Evolutionary conservation across 2,113 vertebrate species (phyloP).

Genomic region (Chroicocephalus ridibundus): DNA sequence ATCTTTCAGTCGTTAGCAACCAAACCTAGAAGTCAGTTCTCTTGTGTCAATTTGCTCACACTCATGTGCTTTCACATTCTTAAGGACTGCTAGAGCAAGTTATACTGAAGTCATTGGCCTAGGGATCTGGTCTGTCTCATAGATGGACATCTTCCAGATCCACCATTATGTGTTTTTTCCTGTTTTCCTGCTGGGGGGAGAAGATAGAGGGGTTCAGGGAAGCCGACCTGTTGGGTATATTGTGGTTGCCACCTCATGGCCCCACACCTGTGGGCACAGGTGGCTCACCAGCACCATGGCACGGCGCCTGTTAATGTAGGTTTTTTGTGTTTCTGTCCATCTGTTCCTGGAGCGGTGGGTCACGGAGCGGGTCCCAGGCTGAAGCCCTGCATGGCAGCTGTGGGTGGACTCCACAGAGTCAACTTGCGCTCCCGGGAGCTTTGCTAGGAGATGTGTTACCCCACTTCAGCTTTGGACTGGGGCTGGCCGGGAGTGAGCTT

Average conservation of each 20-base stretch:
- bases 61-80: background rate
- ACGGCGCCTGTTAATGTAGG: background rate
- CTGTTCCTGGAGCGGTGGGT: background rate
- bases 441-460: background rate
- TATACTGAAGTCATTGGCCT: background rate
- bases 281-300: background rate
- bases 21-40: background rate
- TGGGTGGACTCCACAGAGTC: background rate
- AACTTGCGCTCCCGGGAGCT: rapidly evolving
- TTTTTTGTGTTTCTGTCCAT: background rate
- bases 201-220: background rate
- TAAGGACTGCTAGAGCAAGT: background rate
- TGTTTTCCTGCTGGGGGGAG: background rate
- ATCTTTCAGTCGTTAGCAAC: background rate
- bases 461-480: background rate
- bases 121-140: background rate
- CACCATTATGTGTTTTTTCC: background rate
- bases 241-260: background rate
- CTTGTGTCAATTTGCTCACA: background rate
- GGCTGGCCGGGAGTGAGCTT: background rate
- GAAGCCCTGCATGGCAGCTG: background rate
- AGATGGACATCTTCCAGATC: background rate
- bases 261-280: no score
- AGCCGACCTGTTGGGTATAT: background rate
- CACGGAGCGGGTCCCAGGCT: background rate